Percentiles rank a stretch among this genome's conserved stretches.
Conservation (phyloP, 2,113 vertebrate genomes). For the Otocyon megalotis region DNA sequence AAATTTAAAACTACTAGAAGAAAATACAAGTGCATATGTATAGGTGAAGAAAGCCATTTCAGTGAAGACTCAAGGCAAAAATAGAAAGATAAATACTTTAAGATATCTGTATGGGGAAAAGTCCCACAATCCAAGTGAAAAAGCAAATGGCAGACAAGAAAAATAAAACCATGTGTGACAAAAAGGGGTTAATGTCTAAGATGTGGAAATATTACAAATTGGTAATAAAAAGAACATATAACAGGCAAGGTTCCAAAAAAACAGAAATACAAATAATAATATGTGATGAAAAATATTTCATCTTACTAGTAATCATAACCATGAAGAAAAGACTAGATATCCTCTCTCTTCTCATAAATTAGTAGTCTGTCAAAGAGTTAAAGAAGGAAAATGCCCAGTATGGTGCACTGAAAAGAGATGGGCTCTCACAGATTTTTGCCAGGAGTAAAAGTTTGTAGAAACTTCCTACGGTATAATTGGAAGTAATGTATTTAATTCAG, state of each 20-base stretch:
- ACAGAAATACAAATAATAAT: background rate
- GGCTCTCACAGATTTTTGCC: background rate
- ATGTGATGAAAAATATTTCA: background rate
- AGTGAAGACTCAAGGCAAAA: background rate
- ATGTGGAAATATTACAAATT: background rate
- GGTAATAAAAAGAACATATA: background rate
- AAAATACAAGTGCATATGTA: background rate
- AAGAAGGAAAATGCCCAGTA: background rate
- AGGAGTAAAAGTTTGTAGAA: constrained; percentile 15
- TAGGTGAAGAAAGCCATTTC: background rate
- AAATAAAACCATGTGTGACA: background rate
- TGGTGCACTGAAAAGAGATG: background rate
- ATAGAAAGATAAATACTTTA: constrained; percentile 25
- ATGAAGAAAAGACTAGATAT: background rate
- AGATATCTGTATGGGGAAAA: background rate
- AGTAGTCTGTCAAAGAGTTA: background rate
- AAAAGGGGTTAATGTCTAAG: background rate
- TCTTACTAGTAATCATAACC: background rate
- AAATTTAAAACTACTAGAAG: constrained; percentile 11
- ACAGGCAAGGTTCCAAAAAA: background rate
- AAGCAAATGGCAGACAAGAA: background rate
- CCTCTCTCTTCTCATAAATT: background rate
- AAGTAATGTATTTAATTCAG: constrained; percentile 21
- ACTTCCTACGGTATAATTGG: background rate
- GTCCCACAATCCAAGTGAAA: background rate